Evolutionary conservation across 2,888 invertebrate genomes (phyloP).

Genomic region (Plagodis pulveraria): DNA sequence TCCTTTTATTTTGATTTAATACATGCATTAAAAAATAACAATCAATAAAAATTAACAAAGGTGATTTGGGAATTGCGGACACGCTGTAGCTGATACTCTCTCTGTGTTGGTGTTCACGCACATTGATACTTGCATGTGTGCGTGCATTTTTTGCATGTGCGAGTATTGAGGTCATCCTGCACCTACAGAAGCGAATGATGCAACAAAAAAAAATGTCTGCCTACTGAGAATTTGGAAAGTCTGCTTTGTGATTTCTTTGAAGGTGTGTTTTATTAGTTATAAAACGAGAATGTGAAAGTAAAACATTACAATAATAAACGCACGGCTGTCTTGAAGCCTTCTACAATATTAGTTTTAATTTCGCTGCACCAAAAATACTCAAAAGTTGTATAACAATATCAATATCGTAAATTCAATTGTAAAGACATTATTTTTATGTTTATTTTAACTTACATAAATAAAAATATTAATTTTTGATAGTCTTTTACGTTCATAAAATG

Average conservation of each 20-base stretch:
- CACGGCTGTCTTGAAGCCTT: conserved; percentile 10
- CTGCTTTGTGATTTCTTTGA: conserved; percentile 43
- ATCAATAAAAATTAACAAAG: conserved; percentile 43
- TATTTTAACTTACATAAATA: conserved; percentile 1
- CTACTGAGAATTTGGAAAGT: conserved; percentile 58
- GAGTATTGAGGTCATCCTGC: conserved; percentile 78
- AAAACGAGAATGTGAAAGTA: conserved; percentile 35
- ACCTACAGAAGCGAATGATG: conserved; percentile 49
- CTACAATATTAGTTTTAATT: conserved; percentile 4
- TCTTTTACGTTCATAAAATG: conserved; percentile 20
- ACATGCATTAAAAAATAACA: conserved; percentile 39
- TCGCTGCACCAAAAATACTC: not conserved
- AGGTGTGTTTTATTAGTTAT: conserved; percentile 41
- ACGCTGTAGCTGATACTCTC: conserved; percentile 59
- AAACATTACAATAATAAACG: conserved; percentile 1
- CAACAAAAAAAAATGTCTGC: conserved; percentile 58
- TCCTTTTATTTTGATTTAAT: conserved; percentile 46
- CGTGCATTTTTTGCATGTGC: conserved; percentile 53
- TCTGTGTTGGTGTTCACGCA: conserved; percentile 53
- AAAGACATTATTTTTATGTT: conserved; percentile 16
- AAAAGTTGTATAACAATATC: not conserved
- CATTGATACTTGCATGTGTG: conserved; percentile 37
- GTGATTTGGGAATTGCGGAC: conserved; percentile 42
- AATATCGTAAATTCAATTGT: conserved; percentile 5
- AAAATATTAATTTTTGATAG: conserved; percentile 23